Evolutionary conservation across 2,888 invertebrate genomes (phyloP).

Genomic region (Odontocolon sp.): DNA sequence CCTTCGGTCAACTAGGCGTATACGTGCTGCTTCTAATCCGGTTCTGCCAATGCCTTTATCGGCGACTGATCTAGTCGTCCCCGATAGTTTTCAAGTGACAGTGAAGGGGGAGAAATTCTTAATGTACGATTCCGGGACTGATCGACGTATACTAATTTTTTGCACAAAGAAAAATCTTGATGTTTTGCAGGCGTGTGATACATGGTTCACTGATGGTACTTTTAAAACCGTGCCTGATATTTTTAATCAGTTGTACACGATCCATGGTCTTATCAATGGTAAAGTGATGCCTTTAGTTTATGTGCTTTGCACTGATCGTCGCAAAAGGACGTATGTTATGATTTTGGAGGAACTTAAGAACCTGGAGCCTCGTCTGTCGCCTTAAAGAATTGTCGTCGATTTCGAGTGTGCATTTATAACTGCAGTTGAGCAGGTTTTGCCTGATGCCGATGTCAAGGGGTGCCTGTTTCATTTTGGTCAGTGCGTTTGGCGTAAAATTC

Average conservation of each 20-base stretch:
- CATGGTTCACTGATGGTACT: slow-evolving; percentile 28
- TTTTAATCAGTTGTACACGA: slow-evolving; percentile 17
- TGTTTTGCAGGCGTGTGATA: not conserved
- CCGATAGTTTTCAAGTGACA: not conserved
- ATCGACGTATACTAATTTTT: not conserved
- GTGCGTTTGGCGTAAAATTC: slow-evolving; percentile 54
- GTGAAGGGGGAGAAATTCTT: slow-evolving; percentile 16
- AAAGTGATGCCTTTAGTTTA: slow-evolving; percentile 37
- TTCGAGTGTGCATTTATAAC: slow-evolving; percentile 14
- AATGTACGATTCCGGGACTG: not conserved
- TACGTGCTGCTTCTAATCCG: not conserved
- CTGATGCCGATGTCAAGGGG: not conserved
- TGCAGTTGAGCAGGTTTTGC: slow-evolving; percentile 3
- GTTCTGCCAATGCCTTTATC: not conserved
- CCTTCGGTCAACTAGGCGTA: not conserved
- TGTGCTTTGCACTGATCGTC: not conserved
- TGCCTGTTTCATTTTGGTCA: slow-evolving; percentile 56
- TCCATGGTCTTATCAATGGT: slow-evolving; percentile 17
- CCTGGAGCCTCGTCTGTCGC: not conserved
- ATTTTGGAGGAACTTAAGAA: not conserved
- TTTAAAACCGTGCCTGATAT: slow-evolving; percentile 29
- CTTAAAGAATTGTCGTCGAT: slow-evolving; percentile 2
- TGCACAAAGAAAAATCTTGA: slow-evolving; percentile 19
- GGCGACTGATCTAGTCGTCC: not conserved
- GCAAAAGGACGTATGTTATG: not conserved